Evolutionary conservation across 2,888 invertebrate genomes (phyloP).

Genomic region (Pterobdella sp.): DNA sequence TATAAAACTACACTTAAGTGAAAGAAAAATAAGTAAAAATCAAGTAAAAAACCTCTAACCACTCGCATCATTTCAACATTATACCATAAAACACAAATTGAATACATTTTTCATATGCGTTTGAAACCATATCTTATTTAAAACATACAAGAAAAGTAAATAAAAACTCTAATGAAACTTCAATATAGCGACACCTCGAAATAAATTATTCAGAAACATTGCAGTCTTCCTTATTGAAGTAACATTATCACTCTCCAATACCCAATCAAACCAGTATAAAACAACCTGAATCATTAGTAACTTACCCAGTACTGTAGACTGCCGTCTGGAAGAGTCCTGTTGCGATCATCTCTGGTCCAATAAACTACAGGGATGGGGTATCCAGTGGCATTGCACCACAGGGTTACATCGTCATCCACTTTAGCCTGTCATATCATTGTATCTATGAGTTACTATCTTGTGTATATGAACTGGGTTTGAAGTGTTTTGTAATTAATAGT

Average conservation of each 20-base stretch:
- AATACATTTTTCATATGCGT: too few relatives aligned
- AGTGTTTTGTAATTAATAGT: not conserved
- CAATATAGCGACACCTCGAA: too few relatives aligned
- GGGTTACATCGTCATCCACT: slow-evolving; percentile 37
- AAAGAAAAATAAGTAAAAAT: too few relatives aligned
- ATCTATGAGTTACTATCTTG: not conserved
- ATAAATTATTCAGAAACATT: not conserved
- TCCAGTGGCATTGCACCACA: slow-evolving; percentile 41
- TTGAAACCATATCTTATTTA: too few relatives aligned
- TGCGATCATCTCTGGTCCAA: slow-evolving; percentile 39
- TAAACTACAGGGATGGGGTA: slow-evolving; percentile 40
- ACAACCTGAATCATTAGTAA: not conserved
- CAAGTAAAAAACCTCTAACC: too few relatives aligned
- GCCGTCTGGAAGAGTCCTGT: slow-evolving; percentile 38
- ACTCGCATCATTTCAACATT: too few relatives aligned
- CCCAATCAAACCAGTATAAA: not conserved
- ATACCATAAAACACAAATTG: too few relatives aligned
- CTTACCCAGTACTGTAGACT: slow-evolving; percentile 39
- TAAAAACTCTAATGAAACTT: too few relatives aligned
- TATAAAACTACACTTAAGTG: too few relatives aligned
- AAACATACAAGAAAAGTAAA: too few relatives aligned
- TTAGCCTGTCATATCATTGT: too few relatives aligned
- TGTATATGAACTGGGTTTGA: not conserved
- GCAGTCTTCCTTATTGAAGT: not conserved
- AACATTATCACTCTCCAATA: not conserved